Base-by-base conservation (phyloP, 2,888 invertebrate genomes). In the Molanna angustata region DNA sequence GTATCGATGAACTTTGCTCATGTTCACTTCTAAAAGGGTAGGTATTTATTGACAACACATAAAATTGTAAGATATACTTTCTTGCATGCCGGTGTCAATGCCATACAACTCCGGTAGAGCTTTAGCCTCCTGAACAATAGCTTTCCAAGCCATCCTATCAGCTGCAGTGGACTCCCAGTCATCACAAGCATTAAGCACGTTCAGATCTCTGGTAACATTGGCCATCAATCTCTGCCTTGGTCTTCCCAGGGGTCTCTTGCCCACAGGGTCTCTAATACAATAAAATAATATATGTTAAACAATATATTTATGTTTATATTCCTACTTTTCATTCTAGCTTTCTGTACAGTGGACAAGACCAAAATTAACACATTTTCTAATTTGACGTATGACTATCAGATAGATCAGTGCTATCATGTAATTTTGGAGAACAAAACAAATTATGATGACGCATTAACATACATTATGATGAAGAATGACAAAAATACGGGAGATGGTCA, bases 361-460 rank as follows among this genome's bases (percentile, higher is more conserved):
- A 62, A 66, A 20, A 70, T 72, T 17, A 70, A 69, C 52, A 82
- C 83, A 11, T 83, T 83, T 63, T 81, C 82, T 65, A 75, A 77
- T 62, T 70, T 65, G 17, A 70, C 74, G 2, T 80, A 76, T 62
- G 67, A 72, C 2, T 62, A 75, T 32, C 61, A 69, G 19, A 64
- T 74, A 4, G 72, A 69, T 31, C 66, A 72, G 33, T 72, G 71
- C 57, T 80, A 80, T 78, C 74, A 80, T 58, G 74, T 76, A 0
- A 66, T 72, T 50, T 64, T 78, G 62, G 70, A 73, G 37, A 14
- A 17, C 80, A 75, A 62, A 67, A 72, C 2, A 62, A 74, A 31
- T n/a, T n/a, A n/a, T n/a, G n/a, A 62, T 7, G 37, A 54, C 33
- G 20, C 40, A 40, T 42, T 47, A 49, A 75, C 74, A 16, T 68